Conservation (phyloP, 2,888 invertebrate genomes). For the Harpagoxenus sublaevis region DNA sequence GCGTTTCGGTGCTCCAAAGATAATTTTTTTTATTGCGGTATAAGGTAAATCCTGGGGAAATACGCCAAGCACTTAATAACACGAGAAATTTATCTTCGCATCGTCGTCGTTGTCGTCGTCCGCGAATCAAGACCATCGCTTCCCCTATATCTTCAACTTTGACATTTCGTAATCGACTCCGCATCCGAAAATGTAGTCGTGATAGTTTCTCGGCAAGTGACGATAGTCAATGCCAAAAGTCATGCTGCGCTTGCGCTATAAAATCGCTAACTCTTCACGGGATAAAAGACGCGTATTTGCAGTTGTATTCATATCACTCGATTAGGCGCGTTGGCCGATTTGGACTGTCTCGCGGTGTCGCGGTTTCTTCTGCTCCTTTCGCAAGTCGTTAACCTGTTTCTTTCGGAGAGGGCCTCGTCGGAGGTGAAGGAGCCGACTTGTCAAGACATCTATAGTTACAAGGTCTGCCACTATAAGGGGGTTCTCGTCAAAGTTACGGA, state of each 20-base stretch:
- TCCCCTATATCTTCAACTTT: not conserved
- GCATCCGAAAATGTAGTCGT: not conserved
- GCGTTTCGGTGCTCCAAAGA: too few species aligned
- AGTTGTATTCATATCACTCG: not conserved
- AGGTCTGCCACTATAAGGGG: slow-evolving; percentile 65
- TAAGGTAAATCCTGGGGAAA: too few species aligned
- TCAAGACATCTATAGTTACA: slow-evolving; percentile 28
- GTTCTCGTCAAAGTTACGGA: slow-evolving; percentile 62
- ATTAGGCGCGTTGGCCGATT: too few species aligned
- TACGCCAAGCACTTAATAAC: not conserved
- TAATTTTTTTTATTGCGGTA: too few species aligned
- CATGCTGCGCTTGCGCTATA: not conserved
- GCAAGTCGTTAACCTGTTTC: too few species aligned
- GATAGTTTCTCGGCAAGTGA: not conserved
- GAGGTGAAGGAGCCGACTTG: too few species aligned
- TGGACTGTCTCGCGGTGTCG: too few species aligned
- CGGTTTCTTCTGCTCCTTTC: too few species aligned
- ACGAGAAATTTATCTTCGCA: not conserved
- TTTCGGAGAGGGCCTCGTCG: too few species aligned
- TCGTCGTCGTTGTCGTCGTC: not conserved
- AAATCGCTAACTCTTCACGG: not conserved
- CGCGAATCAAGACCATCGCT: not conserved
- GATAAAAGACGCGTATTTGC: not conserved
- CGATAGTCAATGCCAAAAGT: slow-evolving; percentile 23
- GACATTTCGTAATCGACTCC: not conserved